Evolutionary conservation across 1,140 invertebrate species (phyloP).

Genomic region (Gonatopus flavifemur): DNA sequence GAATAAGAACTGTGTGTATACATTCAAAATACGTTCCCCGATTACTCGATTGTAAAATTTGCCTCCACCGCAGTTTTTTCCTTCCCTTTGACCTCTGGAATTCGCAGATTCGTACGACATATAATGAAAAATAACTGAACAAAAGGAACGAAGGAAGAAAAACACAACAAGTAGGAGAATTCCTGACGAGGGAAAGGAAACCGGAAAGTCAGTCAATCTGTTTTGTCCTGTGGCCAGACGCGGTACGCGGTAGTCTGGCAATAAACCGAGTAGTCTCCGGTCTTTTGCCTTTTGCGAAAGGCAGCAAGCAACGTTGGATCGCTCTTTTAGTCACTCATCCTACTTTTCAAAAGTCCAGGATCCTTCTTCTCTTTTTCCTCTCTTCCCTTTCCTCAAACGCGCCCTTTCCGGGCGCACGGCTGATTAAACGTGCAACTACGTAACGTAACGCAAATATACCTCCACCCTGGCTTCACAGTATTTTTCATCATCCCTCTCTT

Average conservation of each 20-base stretch:
- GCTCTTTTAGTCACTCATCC: conserved; percentile 11
- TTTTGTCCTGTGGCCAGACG: neutral
- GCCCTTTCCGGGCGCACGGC: conserved; percentile 44
- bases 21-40: too few relatives aligned
- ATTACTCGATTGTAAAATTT: too few relatives aligned
- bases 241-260: conserved; percentile 9
- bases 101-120: too few relatives aligned
- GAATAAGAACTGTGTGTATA: too few relatives aligned
- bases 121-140: too few relatives aligned
- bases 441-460: conserved; percentile 56
- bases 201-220: too few relatives aligned
- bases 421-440: conserved; percentile 58
- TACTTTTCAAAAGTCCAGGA: conserved; percentile 21
- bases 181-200: too few relatives aligned
- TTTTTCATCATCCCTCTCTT: conserved; percentile 18
- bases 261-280: conserved; percentile 17
- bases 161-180: conserved; percentile 22
- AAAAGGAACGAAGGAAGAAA: conserved; percentile 2
- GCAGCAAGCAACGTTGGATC: conserved; percentile 18
- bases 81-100: too few relatives aligned
- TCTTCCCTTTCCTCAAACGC: conserved; percentile 21
- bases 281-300: conserved; percentile 32
- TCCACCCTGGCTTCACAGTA: conserved; percentile 7
- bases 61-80: too few relatives aligned
- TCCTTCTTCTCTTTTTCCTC: conserved; percentile 6